Evolutionary conservation across 23 tunicate species (phyloP), one percentile per base, ranked within the genome.

Genomic region (Oikopleura albicans): DNA sequence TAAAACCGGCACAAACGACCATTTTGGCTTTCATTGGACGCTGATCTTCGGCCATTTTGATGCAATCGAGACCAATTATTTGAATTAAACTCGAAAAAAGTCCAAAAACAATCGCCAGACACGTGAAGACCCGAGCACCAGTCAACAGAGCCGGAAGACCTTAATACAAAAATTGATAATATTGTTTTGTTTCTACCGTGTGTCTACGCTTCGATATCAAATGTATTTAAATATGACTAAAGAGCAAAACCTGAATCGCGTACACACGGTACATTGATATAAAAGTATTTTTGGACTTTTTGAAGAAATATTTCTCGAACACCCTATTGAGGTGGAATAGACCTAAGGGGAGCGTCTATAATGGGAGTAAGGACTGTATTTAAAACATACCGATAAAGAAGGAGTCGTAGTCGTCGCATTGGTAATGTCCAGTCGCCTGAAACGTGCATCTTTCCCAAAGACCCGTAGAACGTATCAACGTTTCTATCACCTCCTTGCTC

Each of bases 401-500:
- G 12, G 97, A 84, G 40, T 91, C 97, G 76, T 91, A 91, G 39
- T 84, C 90, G 84, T 91, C 90, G 83, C 97, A 91, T 0, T 91
- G 66, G 87, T 88, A 89, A 36, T 87, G 76, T 1, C 97, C 97
- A 38, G 97, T 91, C 28, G 91, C 88, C 75, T 91, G 92, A 8
- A 41, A 41, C 4, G 90, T 89, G 57, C 97, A 91, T 1, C 88
- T 41, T 59, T 85, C 87, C 97, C 97, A 91, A 29, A 91, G 84
- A 0, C 97, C 97, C 38, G 89, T 87, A 2, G 87, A 84, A 36
- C 91, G 87, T 0, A 59, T 76, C 4, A 89, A 75, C 41, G 87
- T 40, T 71, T 91, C 97, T 75, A 91, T 91, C 39, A 91, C 90
- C 41, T 91, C 97, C 63, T 8, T 49, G 22, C 63, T 49, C 22